Conservation (phyloP, 2,888 invertebrate species). For the Scaptomyza caliginosa region DNA sequence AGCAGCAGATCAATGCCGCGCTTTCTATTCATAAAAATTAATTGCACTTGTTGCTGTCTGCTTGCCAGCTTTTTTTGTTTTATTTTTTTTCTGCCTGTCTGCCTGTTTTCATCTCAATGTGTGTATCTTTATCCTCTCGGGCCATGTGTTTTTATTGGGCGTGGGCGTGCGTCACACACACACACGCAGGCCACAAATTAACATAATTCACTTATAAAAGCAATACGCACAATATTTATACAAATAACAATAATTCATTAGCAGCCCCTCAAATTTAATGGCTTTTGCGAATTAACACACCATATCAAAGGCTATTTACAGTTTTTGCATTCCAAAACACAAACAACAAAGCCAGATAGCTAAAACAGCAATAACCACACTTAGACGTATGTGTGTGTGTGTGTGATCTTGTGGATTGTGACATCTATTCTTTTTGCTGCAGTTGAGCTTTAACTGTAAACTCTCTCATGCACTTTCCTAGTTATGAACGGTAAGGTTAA, state of each 20-base stretch:
- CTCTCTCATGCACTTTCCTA: neutral
- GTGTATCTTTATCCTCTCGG: slow-evolving; percentile 3
- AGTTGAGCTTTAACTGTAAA: neutral
- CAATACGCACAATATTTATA: slow-evolving; percentile 54
- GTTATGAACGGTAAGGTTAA: neutral
- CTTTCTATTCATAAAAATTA: slow-evolving; percentile 77
- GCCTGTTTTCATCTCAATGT: slow-evolving; percentile 8
- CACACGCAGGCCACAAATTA: slow-evolving; percentile 55
- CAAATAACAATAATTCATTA: slow-evolving; percentile 64
- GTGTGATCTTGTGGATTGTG: neutral
- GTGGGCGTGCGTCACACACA: slow-evolving; percentile 29
- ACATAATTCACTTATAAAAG: slow-evolving; percentile 52
- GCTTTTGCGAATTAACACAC: slow-evolving; percentile 23
- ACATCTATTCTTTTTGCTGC: neutral
- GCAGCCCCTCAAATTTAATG: slow-evolving; percentile 40
- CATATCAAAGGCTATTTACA: slow-evolving; percentile 27
- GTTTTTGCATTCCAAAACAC: slow-evolving; percentile 8
- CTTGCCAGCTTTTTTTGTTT: slow-evolving; percentile 5
- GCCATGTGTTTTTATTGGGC: slow-evolving; percentile 38
- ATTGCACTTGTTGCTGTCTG: slow-evolving; percentile 71
- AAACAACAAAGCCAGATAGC: slow-evolving; percentile 16
- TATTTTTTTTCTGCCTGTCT: neutral
- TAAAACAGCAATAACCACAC: neutral
- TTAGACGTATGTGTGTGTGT: neutral
- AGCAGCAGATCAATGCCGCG: slow-evolving; percentile 53